Evolutionary conservation across 2,888 invertebrate species (phyloP).

Genomic region (Bursaphelenchus okinawaensis): DNA sequence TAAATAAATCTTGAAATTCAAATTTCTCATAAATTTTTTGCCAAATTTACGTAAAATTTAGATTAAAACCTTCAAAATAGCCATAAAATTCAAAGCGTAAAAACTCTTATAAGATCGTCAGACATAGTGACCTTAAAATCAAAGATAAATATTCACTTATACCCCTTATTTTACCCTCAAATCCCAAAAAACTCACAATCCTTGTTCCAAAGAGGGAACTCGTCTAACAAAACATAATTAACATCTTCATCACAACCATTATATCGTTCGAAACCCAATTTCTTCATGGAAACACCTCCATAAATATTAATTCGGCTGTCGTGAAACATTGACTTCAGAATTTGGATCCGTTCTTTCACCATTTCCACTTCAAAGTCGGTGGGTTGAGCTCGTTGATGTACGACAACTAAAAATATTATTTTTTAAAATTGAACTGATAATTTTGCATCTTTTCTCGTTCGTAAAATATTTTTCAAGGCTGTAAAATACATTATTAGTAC

Average conservation of each 20-base stretch:
- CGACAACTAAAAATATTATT: constrained; percentile 32
- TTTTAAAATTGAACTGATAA: background rate
- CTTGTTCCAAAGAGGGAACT: constrained; percentile 8
- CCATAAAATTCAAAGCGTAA: too few relatives aligned
- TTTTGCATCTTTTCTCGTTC: too few relatives aligned
- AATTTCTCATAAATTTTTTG: too few relatives aligned
- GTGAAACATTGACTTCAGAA: constrained; percentile 19
- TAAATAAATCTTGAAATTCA: too few relatives aligned
- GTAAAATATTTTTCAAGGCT: background rate
- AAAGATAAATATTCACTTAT: too few relatives aligned
- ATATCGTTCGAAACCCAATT: constrained; percentile 14
- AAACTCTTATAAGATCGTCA: too few relatives aligned
- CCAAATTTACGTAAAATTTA: too few relatives aligned
- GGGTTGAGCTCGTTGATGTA: constrained; percentile 36
- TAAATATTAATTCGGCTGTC: constrained; percentile 13
- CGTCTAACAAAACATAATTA: constrained; percentile 16
- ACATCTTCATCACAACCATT: constrained; percentile 12
- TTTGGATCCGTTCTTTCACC: constrained; percentile 22
- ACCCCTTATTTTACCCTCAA: constrained; percentile 8
- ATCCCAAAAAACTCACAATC: constrained; percentile 7
- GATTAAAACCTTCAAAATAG: too few relatives aligned
- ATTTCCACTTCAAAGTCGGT: constrained; percentile 29
- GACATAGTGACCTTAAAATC: too few relatives aligned
- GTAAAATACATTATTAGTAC: background rate
- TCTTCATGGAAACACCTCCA: constrained; percentile 25